Evolutionary conservation across 2,888 invertebrate genomes (phyloP), one percentile per base, ranked within the genome.

Genomic region (Cantharis lateralis): DNA sequence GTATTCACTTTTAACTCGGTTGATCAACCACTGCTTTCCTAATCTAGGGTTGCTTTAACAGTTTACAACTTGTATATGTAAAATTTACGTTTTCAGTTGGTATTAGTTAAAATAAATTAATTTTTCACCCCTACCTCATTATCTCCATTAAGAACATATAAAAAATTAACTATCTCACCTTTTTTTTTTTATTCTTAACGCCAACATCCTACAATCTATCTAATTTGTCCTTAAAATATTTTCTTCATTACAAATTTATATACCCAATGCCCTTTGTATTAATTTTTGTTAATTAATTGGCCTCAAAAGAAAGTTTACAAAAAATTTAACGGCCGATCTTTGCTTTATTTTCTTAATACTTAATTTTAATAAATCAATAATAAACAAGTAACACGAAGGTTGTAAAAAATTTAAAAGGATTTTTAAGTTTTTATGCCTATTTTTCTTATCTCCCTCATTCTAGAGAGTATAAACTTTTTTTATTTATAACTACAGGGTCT

Each of bases 1-100:
- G 75, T 66, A 71, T 78, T 80, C 80, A 78, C 79, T 79, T 80
- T 81, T 78, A 77, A 75, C 80, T 71, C 28, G 66, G 69, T 77
- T 77, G 73, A 77, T 74, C 77, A 77, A 73, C 71, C 70, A 72
- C 69, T 24, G 32, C 28, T 18, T 24, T 62, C 72, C 69, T 69
- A 64, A 76, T 69, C 77, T 74, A 70, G 32, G 78, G 69, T 71
- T 70, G 64, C 72, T 68, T 72, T 71, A 72, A 64, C 74, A 70
- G 70, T 74, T 75, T 62, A 71, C 75, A 71, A 75, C 71, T 75
- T 75, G 70, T 74, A 48, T 48, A 48, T 48, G 48, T 48, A 48
- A 48, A 48, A 48, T 48, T 48, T 48, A 48, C 48, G 48, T 48
- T 48, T 48, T 48, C 48, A 48, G 7, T 48, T n/a, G 48, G 48